These are phyloP conservation scores for Micropterix aruncella DNA, from an alignment of 2,888 invertebrate species.

Conservation along the genomic window DNA sequence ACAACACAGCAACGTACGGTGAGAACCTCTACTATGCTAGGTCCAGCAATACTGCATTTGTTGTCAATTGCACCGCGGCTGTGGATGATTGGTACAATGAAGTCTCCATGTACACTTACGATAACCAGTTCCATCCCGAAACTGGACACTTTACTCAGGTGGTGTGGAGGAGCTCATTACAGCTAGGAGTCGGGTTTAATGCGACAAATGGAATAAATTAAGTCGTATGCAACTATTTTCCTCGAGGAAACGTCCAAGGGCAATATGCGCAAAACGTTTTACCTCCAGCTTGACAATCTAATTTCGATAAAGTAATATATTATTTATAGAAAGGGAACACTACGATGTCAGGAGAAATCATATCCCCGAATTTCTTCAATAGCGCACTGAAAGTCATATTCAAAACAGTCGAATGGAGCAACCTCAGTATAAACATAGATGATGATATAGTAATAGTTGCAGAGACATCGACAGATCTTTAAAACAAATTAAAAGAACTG, in stretches of 20 bases:
- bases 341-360: no score
- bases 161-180: not conserved
- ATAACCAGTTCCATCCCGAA: not conserved
- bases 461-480: no score
- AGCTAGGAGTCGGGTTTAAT: not conserved
- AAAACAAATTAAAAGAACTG: no score
- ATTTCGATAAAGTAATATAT: no score
- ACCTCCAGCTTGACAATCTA: not conserved
- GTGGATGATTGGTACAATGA: not conserved
- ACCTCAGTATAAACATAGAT: no score
- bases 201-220: not conserved
- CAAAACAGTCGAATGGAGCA: no score
- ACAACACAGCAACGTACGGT: no score
- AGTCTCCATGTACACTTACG: not conserved
- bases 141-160: not conserved
- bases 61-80: not conserved
- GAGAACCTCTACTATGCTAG: not conserved
- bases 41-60: not conserved
- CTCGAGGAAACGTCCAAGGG: not conserved
- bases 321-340: no score
- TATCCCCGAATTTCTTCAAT: no score
- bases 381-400: no score
- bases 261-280: not conserved
- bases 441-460: no score
- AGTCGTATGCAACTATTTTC: not conserved